Evolutionary conservation across 2,113 vertebrate genomes (phyloP), one percentile per base, ranked within the genome.

Genomic region (Spermophilus dauricus): DNA sequence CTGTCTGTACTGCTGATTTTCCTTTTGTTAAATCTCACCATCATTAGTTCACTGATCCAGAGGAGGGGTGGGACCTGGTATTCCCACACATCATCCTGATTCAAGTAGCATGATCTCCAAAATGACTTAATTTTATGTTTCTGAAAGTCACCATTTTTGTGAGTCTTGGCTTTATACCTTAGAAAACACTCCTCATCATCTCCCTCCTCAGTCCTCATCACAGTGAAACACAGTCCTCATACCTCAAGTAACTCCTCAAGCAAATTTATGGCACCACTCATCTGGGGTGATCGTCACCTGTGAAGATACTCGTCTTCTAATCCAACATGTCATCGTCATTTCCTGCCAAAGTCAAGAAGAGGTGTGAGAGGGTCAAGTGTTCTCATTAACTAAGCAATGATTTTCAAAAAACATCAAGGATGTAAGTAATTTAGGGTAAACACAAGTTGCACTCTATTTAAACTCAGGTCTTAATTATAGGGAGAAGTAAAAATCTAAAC

Each of bases 341-440:
- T 51, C 16, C 72, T 94, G 61, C 39, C 58, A 51, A 53, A 80
- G n/a, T 92, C 63, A 77, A 76, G 22, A 81, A n/a, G 8, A 53
- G 75, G 14, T 12, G 16, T 45, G 58, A 69, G 39, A 26, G 80
- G 37, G 4, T 73, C 17, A 53, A 45, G 11, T 61, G 17, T 6
- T 5, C 2, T 72, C 7, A 83, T 84, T 96, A 92, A 90, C 88
- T 56, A 30, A 42, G 78, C 83, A 82, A 76, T 45, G 37, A 69
- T 13, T 94, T 96, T 91, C 48, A 61, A 95, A 96, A 94, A 96
- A 93, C 85, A 86, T 8, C 75, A 86, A 11, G 2, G 4, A n/a
- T 53, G 63, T 12, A 94, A 97, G 22, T 82, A 5, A 2, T 42
- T 97, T 97, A 85, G 53, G 78, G 1, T 88, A 37, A 67, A 86